Base-by-base conservation (phyloP, 2,797 vertebrate genomes). In the Cichlasoma orientale region DNA sequence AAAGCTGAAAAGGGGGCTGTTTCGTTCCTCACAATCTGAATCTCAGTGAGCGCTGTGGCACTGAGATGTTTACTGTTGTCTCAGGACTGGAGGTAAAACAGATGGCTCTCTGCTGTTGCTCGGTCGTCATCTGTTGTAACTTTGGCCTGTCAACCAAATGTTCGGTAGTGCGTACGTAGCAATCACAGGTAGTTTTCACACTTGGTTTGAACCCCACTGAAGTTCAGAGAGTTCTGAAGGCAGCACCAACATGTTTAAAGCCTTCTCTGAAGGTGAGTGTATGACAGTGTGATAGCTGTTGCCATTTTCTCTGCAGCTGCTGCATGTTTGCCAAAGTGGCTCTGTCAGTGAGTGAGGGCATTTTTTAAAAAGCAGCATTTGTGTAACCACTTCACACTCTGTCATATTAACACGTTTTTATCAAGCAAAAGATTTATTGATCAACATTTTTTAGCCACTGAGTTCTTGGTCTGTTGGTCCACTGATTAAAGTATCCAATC, bases 111-210 rank as follows among this genome's bases (percentile, higher is more conserved):
- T 56, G 71, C 77, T 74, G 81, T 36, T 79, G 36, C 72, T 78
- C 59, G 11, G 77, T 19, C 31, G 23, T 83, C 78, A 72, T 80
- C 78, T 84, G 85, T 55, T 71, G 71, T 75, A 75, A 76, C 56
- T 69, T 81, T 83, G 38, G 38, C 50, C 78, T 82, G 75, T 89
- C 80, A 80, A 85, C 71, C 57, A 81, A 83, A 82, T 90, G 74
- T 76, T 90, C 73, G 58, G 52, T 12, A 52, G 85, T 72, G 79
- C 81, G 36, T 68, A 36, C 66, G 13, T 61, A 58, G 80, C 83
- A 85, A 82, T 90, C 79, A 73, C 38, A 75, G 74, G 38, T 70
- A 27, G 33, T 82, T 83, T 84, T 88, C 85, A 88, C 83, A 79
- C 86, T 83, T 74, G 54, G 59, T 85, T 87, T 89, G 74, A 47